Percentiles rank a stretch among this genome's conserved stretches.
These are phyloP conservation scores for Neosalanx taihuensis DNA, from an alignment of 2,797 vertebrate genomes.

Conservation along the genomic window DNA sequence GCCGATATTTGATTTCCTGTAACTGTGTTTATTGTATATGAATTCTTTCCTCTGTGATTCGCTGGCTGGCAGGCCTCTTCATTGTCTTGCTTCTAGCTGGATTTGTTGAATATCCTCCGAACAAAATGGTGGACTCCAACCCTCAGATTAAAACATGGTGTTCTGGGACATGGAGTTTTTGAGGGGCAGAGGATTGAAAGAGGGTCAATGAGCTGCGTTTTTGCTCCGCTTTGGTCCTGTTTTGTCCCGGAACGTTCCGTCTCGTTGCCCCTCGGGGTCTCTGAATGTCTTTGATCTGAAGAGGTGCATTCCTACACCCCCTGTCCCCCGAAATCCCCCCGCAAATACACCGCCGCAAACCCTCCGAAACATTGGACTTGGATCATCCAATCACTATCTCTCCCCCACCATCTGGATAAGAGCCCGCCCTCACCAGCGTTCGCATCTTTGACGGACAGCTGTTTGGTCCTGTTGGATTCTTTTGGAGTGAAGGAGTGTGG, in stretches of 20 bases:
- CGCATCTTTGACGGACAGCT: slow-evolving; percentile 34
- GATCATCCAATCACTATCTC: slow-evolving; percentile 46
- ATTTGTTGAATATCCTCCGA: slow-evolving; percentile 50
- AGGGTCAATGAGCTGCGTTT: slow-evolving; percentile 30
- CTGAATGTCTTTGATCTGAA: slow-evolving; percentile 67
- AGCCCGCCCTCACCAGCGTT: slow-evolving; percentile 16
- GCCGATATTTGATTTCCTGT: slow-evolving; percentile 58
- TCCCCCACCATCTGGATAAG: slow-evolving; percentile 20
- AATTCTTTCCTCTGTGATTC: slow-evolving; percentile 55
- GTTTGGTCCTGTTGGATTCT: slow-evolving; percentile 31
- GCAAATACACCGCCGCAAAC: slow-evolving; percentile 41
- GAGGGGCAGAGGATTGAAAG: slow-evolving; percentile 17
- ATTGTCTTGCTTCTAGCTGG: slow-evolving; percentile 57
- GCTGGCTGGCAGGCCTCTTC: slow-evolving; percentile 37
- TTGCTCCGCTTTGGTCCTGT: slow-evolving; percentile 35
- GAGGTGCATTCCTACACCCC: slow-evolving; percentile 48
- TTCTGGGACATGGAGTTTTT: slow-evolving; percentile 35
- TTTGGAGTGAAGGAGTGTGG: slow-evolving; percentile 46
- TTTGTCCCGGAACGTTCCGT: slow-evolving; percentile 43
- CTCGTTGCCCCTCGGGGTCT: slow-evolving; percentile 64
- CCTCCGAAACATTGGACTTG: slow-evolving; percentile 40
- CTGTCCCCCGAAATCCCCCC: slow-evolving; percentile 30
- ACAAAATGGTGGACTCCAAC: slow-evolving; percentile 51
- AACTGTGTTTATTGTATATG: slow-evolving; percentile 66
- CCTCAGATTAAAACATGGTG: slow-evolving; percentile 37